A percentile compares a stretch with the other conserved stretches of the same genome.
Conservation (phyloP, 2,113 vertebrate species). For the Zapornia atra region DNA sequence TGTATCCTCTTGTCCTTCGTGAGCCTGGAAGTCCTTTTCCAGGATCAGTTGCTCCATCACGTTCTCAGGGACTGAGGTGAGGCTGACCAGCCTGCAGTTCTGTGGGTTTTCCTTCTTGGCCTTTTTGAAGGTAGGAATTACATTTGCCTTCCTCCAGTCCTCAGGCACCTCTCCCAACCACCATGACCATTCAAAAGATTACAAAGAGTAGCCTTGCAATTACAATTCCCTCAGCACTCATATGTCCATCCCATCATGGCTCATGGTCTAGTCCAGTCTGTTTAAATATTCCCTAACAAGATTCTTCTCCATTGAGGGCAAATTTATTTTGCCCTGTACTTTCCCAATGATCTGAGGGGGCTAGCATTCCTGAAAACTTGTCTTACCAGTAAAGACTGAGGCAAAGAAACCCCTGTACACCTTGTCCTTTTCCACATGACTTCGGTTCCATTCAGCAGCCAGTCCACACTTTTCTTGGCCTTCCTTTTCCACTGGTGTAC, state of each 20-base stretch:
- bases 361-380: neutral
- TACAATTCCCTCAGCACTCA: neutral
- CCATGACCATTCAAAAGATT: neutral
- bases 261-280: neutral
- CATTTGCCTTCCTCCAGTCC: neutral
- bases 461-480: neutral
- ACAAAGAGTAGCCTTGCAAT: neutral
- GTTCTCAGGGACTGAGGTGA: too few relatives aligned
- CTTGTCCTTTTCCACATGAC: neutral
- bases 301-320: neutral
- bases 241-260: neutral
- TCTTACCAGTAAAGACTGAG: neutral
- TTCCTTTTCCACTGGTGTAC: neutral
- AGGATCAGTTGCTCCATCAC: too few relatives aligned
- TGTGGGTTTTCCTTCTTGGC: too few relatives aligned
- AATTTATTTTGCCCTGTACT: neutral
- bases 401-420: rapidly evolving
- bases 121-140: neutral
- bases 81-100: too few relatives aligned
- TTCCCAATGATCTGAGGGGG: neutral
- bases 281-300: neutral
- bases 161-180: neutral
- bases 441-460: neutral
- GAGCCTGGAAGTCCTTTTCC: too few relatives aligned
- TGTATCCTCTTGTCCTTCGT: too few relatives aligned